Conservation (phyloP, 2,888 invertebrate genomes). For the Dione vanillae region DNA sequence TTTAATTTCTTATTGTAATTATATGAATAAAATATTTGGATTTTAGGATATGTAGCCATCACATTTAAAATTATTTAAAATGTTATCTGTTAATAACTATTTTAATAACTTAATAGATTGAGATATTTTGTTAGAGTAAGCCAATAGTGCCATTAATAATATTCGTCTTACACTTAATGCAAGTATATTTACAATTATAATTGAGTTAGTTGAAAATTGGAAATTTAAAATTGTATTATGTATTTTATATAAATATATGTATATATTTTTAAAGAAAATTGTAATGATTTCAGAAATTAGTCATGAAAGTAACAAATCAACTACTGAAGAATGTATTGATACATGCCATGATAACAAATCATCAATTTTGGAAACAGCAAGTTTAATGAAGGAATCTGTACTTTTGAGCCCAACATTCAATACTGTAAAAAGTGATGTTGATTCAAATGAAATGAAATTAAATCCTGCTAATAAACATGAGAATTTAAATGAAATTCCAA, state of each 20-base stretch:
- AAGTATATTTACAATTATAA: not conserved
- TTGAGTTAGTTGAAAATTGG: not conserved
- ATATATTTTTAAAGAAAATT: too few species aligned
- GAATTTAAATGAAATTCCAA: constrained; percentile 21
- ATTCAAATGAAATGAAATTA: constrained; percentile 41
- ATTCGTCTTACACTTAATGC: too few species aligned
- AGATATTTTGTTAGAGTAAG: too few species aligned
- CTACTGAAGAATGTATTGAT: not conserved
- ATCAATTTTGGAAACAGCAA: constrained; percentile 73
- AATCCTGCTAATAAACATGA: constrained; percentile 28
- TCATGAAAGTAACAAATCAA: not conserved
- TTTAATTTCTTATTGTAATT: too few species aligned
- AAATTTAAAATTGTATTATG: too few species aligned
- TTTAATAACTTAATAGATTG: too few species aligned
- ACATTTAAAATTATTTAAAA: too few species aligned
- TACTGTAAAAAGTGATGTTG: constrained; percentile 52
- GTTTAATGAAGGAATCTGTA: constrained; percentile 71
- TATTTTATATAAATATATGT: too few species aligned
- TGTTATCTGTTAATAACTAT: too few species aligned
- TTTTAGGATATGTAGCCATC: too few species aligned
- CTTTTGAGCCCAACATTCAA: constrained; percentile 74
- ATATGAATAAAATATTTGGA: too few species aligned
- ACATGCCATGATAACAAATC: constrained; percentile 48
- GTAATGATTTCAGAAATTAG: constrained; percentile 13
- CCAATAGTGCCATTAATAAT: too few species aligned